A percentile compares a stretch with the other conserved stretches of the same genome.
phyloP scores from a whole-genome alignment of 2,797 vertebrate species.

The Eulemur albifrons region DNA sequence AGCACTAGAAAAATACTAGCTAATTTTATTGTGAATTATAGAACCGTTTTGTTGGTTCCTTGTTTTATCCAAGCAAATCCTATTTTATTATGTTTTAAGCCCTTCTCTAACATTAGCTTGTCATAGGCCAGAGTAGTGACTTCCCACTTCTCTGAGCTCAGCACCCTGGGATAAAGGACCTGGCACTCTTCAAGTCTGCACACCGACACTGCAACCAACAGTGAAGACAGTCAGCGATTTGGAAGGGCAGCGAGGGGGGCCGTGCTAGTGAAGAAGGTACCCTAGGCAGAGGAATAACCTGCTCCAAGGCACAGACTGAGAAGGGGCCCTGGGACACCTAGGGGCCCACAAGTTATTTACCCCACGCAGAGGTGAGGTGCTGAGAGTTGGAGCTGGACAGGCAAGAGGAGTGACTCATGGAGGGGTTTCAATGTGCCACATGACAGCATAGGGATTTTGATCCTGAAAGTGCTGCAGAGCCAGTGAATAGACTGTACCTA shows the following conservation, averaged over 20 bases:
- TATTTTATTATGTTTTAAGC: neutral
- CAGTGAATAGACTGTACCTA: neutral
- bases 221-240: neutral
- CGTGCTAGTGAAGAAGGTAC: neutral
- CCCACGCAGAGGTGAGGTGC: neutral
- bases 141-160: neutral
- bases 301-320: neutral
- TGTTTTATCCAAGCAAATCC: neutral
- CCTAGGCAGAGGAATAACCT: neutral
- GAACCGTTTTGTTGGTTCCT: neutral
- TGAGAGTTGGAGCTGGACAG: neutral
- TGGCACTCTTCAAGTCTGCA: neutral
- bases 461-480: neutral
- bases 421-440: neutral
- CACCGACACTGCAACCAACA: too few relatives aligned
- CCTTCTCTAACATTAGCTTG: neutral
- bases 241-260: rapidly evolving
- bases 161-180: neutral
- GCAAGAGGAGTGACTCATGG: neutral
- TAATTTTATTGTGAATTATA: neutral
- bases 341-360: neutral
- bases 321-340: neutral
- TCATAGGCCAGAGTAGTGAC: neutral
- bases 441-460: neutral
- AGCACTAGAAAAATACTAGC: neutral